Conservation (phyloP, 2,113 vertebrate genomes). For the Calonectris borealis region DNA sequence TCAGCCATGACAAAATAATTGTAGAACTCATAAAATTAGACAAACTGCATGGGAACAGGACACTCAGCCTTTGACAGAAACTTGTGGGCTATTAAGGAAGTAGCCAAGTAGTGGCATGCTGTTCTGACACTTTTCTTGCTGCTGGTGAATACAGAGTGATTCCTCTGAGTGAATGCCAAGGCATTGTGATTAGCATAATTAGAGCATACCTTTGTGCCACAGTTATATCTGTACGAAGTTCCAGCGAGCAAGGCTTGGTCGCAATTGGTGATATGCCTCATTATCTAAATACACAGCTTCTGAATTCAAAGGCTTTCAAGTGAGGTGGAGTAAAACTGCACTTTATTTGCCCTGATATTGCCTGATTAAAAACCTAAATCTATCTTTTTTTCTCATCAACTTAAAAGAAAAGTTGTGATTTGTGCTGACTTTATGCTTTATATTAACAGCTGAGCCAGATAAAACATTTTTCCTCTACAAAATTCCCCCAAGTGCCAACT, state of each 20-base stretch:
- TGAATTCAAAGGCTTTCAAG: neutral
- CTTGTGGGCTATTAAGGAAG: slow-evolving; percentile 70
- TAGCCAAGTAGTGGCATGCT: slow-evolving; percentile 69
- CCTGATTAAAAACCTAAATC: neutral
- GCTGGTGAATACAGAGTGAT: slow-evolving; percentile 47
- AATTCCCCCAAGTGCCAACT: neutral
- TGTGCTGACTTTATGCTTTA: neutral
- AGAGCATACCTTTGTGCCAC: slow-evolving; percentile 57
- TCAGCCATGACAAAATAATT: slow-evolving; percentile 77
- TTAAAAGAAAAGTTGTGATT: slow-evolving; percentile 3
- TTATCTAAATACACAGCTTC: slow-evolving; percentile 7
- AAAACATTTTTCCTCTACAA: neutral
- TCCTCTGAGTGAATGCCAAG: slow-evolving; percentile 60
- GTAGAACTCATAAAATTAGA: slow-evolving; percentile 65
- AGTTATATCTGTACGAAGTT: slow-evolving; percentile 54
- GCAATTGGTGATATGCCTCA: slow-evolving; percentile 17
- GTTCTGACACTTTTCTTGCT: slow-evolving; percentile 61
- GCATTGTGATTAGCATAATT: slow-evolving; percentile 67
- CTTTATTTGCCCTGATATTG: neutral
- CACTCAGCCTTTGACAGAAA: slow-evolving; percentile 67
- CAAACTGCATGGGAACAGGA: slow-evolving; percentile 66
- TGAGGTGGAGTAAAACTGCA: neutral
- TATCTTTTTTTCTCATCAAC: neutral
- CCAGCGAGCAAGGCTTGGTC: slow-evolving; percentile 20
- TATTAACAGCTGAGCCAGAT: neutral